Base-by-base conservation (phyloP, 2,888 invertebrate genomes). In the Acanthosepion lycidas region DNA sequence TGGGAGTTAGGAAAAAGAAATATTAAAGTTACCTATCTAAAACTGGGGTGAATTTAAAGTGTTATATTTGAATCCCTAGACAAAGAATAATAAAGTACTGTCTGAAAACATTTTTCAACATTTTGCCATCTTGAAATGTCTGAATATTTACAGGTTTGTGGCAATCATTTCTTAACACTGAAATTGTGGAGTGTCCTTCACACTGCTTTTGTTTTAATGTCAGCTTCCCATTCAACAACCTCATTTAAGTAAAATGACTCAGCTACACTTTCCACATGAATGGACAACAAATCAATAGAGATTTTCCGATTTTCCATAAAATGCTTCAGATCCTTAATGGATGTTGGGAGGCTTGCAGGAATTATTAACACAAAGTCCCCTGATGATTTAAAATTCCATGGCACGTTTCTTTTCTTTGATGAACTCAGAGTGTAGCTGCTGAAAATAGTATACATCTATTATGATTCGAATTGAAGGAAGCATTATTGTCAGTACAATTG, bases 351-450 rank as follows among this genome's bases (percentile, higher is more conserved):
- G 78, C 78, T 78, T 78, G 78, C 78, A 78, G 78, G 78, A 78
- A 78, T 78, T 78, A 78, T 78, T 78, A 78, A 78, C 78, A 78
- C 78, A 18, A 78, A n/a, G n/a, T 78, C 78, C 78, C 78, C 78
- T 78, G 78, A 78, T n/a, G 78, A n/a, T 78, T 78, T n/a, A 33
- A 78, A 78, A 78, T 78, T 78, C 78, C 78, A 78, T 78, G n/a
- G 59, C 59, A 59, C n/a, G 15, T 78, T 78, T 78, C n/a, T 33
- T 78, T 33, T n/a, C 15, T 78, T 78, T 78, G 78, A 78, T 78
- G n/a, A 78, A 18, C 33, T 33, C n/a, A 15, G n/a, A 78, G 18
- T n/a, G n/a, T n/a, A 78, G 18, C 78, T n/a, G 78, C n/a, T 78
- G 78, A n/a, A 33, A 78, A 78, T 78, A 15, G 78, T 78, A 78